A percentile compares a stretch with the other conserved stretches of the same genome.
Conservation (phyloP, 2,888 invertebrate species). For the Pharmacophagus antenor region DNA sequence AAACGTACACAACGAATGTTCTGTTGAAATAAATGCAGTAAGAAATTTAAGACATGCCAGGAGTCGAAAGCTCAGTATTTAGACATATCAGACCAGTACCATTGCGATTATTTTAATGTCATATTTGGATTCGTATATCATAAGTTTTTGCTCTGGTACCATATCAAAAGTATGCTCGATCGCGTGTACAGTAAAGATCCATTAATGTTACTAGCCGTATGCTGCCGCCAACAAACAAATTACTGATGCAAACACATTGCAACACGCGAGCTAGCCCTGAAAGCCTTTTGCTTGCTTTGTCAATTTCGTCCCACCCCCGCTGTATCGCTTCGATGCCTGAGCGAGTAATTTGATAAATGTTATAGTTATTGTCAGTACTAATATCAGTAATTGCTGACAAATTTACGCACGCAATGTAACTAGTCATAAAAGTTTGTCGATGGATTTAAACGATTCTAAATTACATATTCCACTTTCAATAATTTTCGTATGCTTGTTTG, state of each 20-base stretch:
- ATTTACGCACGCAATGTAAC: slow-evolving; percentile 42
- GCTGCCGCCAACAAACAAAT: slow-evolving; percentile 79
- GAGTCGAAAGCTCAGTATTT: too few species aligned
- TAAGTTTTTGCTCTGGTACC: slow-evolving; percentile 41
- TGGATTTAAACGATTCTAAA: not conserved
- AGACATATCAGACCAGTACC: too few species aligned
- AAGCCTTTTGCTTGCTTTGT: slow-evolving; percentile 77
- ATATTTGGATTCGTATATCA: too few species aligned
- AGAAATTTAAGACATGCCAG: too few species aligned
- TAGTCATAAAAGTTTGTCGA: not conserved
- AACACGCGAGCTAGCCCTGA: slow-evolving; percentile 73
- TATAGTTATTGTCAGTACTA: slow-evolving; percentile 71
- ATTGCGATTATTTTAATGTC: too few species aligned
- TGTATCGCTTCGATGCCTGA: slow-evolving; percentile 49
- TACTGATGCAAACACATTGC: slow-evolving; percentile 78
- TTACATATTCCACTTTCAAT: not conserved
- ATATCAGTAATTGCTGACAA: slow-evolving; percentile 64
- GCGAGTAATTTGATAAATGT: slow-evolving; percentile 64
- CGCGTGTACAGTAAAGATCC: slow-evolving; percentile 70
- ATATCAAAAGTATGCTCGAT: slow-evolving; percentile 51
- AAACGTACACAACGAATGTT: too few species aligned
- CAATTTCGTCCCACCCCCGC: slow-evolving; percentile 56
- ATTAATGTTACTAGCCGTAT: slow-evolving; percentile 75
- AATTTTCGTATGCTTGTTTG: too few species aligned
- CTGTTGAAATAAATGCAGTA: too few species aligned